These are phyloP conservation scores for Amitus sp. DNA, from an alignment of 2,888 invertebrate genomes.

Conservation along the genomic window DNA sequence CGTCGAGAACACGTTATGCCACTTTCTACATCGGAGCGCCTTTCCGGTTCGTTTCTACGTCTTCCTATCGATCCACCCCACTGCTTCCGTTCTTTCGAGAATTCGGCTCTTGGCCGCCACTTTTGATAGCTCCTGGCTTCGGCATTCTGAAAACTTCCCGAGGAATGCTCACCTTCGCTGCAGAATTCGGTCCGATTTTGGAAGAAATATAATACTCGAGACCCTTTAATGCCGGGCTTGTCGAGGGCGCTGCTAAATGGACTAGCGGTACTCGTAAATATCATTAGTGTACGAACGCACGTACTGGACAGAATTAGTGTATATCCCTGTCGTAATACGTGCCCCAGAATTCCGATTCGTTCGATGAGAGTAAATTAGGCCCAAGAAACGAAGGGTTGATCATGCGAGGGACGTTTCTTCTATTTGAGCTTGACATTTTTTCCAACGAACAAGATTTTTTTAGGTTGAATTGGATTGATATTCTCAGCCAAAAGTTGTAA, in stretches of 20 bases:
- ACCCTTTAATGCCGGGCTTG: slow-evolving; percentile 28
- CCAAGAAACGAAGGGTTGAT: slow-evolving; percentile 45
- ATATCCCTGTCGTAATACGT: slow-evolving; percentile 30
- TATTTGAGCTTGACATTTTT: slow-evolving; percentile 21
- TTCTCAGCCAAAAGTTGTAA: no score
- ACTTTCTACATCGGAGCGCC: slow-evolving; percentile 29
- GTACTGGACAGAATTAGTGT: slow-evolving; percentile 42
- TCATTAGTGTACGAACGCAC: slow-evolving; percentile 42
- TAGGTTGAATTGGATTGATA: no score
- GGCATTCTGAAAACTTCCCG: slow-evolving; percentile 31
- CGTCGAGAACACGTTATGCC: slow-evolving; percentile 23
- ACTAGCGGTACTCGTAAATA: slow-evolving; percentile 38
- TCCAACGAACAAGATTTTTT: background rate
- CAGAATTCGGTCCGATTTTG: slow-evolving; percentile 36
- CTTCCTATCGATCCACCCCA: slow-evolving; percentile 51
- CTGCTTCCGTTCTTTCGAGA: slow-evolving; percentile 38
- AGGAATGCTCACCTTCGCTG: slow-evolving; percentile 24
- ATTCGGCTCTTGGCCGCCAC: slow-evolving; percentile 42
- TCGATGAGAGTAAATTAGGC: slow-evolving; percentile 39
- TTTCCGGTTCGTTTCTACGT: slow-evolving; percentile 43
- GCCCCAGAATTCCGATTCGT: slow-evolving; percentile 31
- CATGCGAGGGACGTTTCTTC: slow-evolving; percentile 37
- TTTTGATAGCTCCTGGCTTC: slow-evolving; percentile 35
- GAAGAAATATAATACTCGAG: slow-evolving; percentile 37
- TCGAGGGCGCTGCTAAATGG: slow-evolving; percentile 37